Conservation (phyloP, 2,888 invertebrate species). For the Lamellibrachia satsuma region DNA sequence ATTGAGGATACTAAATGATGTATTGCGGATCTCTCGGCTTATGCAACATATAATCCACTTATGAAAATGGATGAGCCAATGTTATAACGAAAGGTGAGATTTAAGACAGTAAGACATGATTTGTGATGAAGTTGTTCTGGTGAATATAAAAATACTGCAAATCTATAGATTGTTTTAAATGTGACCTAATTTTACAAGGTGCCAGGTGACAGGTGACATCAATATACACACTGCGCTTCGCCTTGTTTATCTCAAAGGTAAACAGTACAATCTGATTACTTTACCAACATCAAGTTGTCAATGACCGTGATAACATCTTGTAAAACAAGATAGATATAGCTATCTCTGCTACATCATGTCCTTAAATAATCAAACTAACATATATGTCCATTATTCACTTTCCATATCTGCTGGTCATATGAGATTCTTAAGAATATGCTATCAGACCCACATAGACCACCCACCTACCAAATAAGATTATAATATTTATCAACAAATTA, state of each 20-base stretch:
- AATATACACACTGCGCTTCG: not conserved
- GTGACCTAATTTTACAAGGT: no score
- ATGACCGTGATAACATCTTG: not conserved
- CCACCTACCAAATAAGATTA: not conserved
- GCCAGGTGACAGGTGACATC: not conserved
- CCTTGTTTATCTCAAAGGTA: not conserved
- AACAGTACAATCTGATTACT: not conserved
- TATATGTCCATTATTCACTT: not conserved
- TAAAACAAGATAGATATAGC: not conserved
- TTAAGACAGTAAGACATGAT: no score
- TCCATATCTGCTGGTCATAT: not conserved
- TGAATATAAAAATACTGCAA: no score
- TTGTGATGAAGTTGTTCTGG: no score
- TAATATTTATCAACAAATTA: no score
- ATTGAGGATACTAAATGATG: no score
- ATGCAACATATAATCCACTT: no score
- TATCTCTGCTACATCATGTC: conserved; percentile 17
- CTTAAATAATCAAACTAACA: not conserved
- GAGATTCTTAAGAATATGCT: not conserved
- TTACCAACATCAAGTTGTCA: not conserved
- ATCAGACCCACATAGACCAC: not conserved
- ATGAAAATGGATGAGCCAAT: no score
- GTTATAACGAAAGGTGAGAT: no score
- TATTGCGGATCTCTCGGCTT: no score
- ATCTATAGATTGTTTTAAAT: no score